A percentile compares a stretch with the other conserved stretches of the same genome.
Evolutionary conservation across 2,113 vertebrate species (phyloP).

Genomic region (Plecotus auritus): DNA sequence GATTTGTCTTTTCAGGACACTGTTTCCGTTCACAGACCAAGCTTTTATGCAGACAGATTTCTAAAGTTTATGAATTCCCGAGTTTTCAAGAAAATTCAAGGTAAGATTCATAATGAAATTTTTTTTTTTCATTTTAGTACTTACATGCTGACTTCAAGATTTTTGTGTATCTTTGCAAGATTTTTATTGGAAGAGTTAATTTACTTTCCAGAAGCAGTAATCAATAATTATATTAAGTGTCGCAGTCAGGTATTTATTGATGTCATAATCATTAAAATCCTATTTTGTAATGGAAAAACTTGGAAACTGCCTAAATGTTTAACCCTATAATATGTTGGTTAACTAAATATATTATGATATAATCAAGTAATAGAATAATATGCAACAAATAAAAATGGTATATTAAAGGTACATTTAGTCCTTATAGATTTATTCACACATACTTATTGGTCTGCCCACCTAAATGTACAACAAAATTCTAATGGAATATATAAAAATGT

Average conservation of each 20-base stretch:
- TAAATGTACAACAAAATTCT: neutral
- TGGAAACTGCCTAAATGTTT: neutral
- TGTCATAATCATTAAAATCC: neutral
- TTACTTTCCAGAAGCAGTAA: neutral
- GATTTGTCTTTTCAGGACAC: conserved; percentile 87
- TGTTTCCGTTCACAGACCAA: conserved; percentile 95
- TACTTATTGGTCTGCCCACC: neutral
- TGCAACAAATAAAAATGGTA: neutral
- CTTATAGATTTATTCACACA: neutral
- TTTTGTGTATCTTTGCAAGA: neutral
- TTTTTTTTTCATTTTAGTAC: neutral
- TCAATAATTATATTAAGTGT: neutral
- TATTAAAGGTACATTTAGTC: neutral
- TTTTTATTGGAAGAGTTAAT: conserved; percentile 19
- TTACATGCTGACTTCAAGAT: neutral
- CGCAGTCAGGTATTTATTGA: neutral
- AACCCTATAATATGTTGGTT: neutral
- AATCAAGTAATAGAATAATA: neutral
- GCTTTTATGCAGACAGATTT: conserved; percentile 97
- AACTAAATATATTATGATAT: neutral
- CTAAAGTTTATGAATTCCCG: conserved; percentile 97
- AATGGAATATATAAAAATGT: neutral
- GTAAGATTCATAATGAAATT: conserved; percentile 81
- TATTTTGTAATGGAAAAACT: conserved; percentile 4
- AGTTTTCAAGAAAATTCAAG: conserved; percentile 95